Percentiles rank a stretch among this genome's conserved stretches.
Evolutionary conservation across 2,797 vertebrate genomes (phyloP).

Genomic region (Neosalanx taihuensis): DNA sequence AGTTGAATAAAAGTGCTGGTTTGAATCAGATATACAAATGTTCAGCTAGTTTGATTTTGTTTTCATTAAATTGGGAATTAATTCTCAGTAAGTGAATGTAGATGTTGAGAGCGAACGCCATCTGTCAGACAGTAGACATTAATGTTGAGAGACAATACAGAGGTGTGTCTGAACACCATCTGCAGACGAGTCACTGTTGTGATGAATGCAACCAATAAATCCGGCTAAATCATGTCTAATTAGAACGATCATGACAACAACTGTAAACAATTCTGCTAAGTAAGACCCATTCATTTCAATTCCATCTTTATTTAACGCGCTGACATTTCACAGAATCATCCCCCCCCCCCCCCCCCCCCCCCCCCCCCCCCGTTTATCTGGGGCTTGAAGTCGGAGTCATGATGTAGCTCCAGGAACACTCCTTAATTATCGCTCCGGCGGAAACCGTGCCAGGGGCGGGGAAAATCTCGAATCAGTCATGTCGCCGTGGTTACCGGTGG

Average conservation of each 20-base stretch:
- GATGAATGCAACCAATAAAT: constrained; percentile 44
- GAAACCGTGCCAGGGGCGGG: constrained; percentile 44
- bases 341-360: no score
- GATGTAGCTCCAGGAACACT: constrained; percentile 28
- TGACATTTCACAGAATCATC: neutral
- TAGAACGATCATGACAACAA: constrained; percentile 50
- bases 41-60: no score
- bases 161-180: no score
- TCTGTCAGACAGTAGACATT: no score
- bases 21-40: no score
- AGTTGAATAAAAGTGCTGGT: no score
- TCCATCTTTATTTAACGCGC: constrained; percentile 29
- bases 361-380: neutral
- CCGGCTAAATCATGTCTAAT: constrained; percentile 49
- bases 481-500: constrained; percentile 41
- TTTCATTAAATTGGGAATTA: no score
- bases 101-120: no score
- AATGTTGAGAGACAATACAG: no score
- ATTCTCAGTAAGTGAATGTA: no score
- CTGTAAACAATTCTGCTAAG: constrained; percentile 45
- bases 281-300: constrained; percentile 52
- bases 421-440: constrained; percentile 50
- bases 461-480: constrained; percentile 53
- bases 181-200: constrained; percentile 3
- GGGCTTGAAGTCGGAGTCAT: constrained; percentile 9